A percentile compares a stretch with the other conserved stretches of the same genome.
These are phyloP conservation scores for Eurytoma adleriae DNA, from an alignment of 2,888 invertebrate species.

Conservation along the genomic window DNA sequence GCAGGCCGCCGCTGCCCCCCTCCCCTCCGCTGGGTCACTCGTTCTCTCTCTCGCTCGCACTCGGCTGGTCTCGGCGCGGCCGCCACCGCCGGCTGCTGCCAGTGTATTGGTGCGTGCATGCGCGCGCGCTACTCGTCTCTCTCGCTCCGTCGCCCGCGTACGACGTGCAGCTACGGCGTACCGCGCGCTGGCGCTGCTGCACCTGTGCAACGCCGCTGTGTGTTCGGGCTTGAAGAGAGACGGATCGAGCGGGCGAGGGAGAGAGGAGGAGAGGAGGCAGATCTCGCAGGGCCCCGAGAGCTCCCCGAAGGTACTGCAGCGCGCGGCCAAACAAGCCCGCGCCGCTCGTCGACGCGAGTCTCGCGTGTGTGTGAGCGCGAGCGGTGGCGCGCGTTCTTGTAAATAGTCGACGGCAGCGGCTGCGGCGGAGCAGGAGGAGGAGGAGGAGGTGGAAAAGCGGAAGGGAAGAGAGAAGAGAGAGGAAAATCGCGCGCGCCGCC, in stretches of 20 bases:
- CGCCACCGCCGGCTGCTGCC: neutral
- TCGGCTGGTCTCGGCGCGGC: neutral
- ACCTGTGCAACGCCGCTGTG: constrained; percentile 37
- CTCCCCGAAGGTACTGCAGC: neutral
- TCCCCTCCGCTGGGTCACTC: neutral
- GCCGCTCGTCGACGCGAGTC: no score
- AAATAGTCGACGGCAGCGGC: constrained; percentile 11
- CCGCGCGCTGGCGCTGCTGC: constrained; percentile 29
- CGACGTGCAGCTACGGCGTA: constrained; percentile 20
- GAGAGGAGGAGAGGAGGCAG: neutral
- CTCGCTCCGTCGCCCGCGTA: constrained; percentile 27
- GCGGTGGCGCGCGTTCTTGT: constrained; percentile 3
- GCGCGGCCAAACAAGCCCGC: neutral
- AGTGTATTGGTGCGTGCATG: constrained; percentile 15
- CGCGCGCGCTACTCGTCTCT: constrained; percentile 3
- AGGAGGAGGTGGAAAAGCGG: constrained; percentile 3
- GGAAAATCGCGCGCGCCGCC: no score
- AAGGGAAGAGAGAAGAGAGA: neutral
- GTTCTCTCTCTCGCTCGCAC: neutral
- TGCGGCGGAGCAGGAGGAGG: constrained; percentile 4
- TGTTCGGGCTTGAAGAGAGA: constrained; percentile 27
- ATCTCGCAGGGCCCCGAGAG: neutral
- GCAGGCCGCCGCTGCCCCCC: constrained; percentile 5
- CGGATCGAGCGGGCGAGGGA: neutral
- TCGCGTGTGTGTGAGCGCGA: neutral